Evolutionary conservation across 2,888 invertebrate genomes (phyloP).

Genomic region (Proisotoma minuta): DNA sequence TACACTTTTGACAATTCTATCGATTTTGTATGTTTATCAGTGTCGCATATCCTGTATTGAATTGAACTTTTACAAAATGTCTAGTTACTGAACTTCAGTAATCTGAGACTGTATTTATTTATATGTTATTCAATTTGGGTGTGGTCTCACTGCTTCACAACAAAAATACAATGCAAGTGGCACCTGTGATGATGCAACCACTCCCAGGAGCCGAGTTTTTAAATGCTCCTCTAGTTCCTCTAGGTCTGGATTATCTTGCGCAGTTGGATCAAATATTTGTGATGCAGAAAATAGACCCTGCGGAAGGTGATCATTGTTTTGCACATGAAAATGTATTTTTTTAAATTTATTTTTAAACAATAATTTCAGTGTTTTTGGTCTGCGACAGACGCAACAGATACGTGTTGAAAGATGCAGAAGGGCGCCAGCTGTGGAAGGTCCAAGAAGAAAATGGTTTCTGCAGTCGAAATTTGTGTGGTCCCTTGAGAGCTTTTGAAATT

Average conservation of each 20-base stretch:
- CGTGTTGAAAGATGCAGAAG: conserved; percentile 49
- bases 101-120: no score
- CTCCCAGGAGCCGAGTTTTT: neutral
- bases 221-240: conserved; percentile 5
- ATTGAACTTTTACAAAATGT: no score
- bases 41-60: no score
- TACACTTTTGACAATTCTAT: no score
- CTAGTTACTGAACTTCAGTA: no score
- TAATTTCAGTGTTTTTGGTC: conserved; percentile 51
- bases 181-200: neutral
- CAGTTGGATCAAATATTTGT: conserved; percentile 22
- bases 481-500: conserved; percentile 53
- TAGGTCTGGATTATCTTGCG: conserved; percentile 16
- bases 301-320: conserved; percentile 44
- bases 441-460: conserved; percentile 53
- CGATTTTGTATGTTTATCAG: no score
- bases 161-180: neutral
- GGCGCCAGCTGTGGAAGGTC: conserved; percentile 48
- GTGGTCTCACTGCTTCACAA: no score
- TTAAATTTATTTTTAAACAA: neutral
- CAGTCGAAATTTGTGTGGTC: conserved; percentile 52
- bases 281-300: conserved; percentile 47
- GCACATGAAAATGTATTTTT: neutral
- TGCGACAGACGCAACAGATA: conserved; percentile 54
- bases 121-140: no score